Base-by-base conservation (phyloP, 2,113 vertebrate genomes). In the Elgaria multicarinata region DNA sequence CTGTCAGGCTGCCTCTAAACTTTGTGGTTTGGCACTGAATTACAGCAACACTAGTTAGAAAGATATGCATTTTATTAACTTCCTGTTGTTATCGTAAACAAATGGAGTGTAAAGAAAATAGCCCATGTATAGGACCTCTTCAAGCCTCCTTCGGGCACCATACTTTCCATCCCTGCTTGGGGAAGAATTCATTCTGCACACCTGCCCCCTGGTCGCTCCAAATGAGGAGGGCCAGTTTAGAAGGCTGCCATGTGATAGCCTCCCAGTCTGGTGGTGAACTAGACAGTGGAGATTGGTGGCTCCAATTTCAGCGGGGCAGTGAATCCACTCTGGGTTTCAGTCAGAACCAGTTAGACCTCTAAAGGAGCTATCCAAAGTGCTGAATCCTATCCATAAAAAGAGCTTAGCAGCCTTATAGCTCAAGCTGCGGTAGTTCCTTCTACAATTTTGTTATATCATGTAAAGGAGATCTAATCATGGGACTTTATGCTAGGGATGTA, bases 21-120 rank as follows among this genome's bases (percentile, higher is more conserved):
- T 93, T 78, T 80, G 58, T 28, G 24, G 33, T 90, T 87, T 93
- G 82, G 81, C 67, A 90, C 36, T 64, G 81, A 75, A 44, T 24
- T 83, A 76, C 58, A 88, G 50, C 12, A 91, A 82, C 64, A 86
- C 67, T 87, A 86, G 13, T 14, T 58, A 58, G 1, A 9, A 81
- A 87, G 24, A 69, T 75, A 31, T 74, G 75, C 39, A 50, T 83
- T 77, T 89, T 89, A 31, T 4, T 46, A 58, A 20, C 39, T 92
- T 36, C 42, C 33, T 62, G 13, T 84, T 44, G 9, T 44, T 22
- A 44, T n/a, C 80, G 31, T 66, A 1, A 92, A 16, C 0, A 93
- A 33, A 20, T 13, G 6, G 26, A 89, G 8, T 20, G 16, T 44
- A 50, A 13, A 44, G 39, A 44, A 76, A 62, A 76, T 13, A 2